Percentiles rank a stretch among this genome's conserved stretches.
phyloP scores from a whole-genome alignment of 2,797 vertebrate species.

The Enteromius treurensis region DNA sequence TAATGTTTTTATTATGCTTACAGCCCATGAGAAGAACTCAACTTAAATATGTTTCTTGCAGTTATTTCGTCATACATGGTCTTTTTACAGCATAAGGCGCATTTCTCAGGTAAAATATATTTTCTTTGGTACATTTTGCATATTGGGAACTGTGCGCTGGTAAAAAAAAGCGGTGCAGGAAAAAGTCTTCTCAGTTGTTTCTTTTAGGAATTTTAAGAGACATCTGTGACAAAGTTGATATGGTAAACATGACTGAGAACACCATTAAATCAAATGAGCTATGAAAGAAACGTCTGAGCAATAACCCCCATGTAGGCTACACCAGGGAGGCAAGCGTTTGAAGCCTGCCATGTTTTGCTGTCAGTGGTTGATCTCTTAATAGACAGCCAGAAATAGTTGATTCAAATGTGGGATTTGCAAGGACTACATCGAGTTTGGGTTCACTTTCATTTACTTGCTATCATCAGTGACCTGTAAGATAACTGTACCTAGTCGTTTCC shows the following conservation, averaged over 20 bases:
- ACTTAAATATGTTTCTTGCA: neutral
- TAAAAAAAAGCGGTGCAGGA: neutral
- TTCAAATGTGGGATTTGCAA: constrained; percentile 26
- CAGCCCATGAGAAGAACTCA: neutral
- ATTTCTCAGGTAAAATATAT: neutral
- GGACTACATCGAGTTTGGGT: constrained; percentile 13
- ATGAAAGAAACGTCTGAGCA: constrained; percentile 2
- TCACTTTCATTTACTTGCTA: constrained; percentile 18
- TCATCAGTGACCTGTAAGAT: constrained; percentile 8
- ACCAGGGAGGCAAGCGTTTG: neutral
- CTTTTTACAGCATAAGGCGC: neutral
- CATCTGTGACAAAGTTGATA: constrained; percentile 10
- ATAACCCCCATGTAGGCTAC: neutral
- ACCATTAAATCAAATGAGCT: neutral
- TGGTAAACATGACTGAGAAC: constrained; percentile 1
- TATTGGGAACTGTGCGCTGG: neutral
- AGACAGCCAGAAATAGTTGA: constrained; percentile 26
- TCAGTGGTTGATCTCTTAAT: neutral
- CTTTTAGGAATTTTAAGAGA: constrained; percentile 9
- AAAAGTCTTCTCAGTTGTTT: neutral
- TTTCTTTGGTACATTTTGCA: neutral
- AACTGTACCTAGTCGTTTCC: neutral
- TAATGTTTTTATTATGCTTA: neutral
- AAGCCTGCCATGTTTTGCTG: neutral
- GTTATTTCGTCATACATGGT: neutral